Evolutionary conservation across 2,113 vertebrate species (phyloP).

Genomic region (Polyodon spathula): DNA sequence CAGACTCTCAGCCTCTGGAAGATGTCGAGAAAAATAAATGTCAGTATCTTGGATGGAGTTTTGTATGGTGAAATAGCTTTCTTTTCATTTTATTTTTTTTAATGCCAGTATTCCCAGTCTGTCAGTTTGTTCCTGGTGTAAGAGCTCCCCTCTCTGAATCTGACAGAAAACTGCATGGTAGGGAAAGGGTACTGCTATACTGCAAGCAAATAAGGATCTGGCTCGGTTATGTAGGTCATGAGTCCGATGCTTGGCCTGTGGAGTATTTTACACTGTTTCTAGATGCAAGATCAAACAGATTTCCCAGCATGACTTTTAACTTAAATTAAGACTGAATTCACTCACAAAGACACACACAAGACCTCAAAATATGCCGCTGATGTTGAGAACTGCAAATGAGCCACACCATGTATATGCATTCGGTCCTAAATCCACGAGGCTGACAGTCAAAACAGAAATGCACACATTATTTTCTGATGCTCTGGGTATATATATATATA

Average conservation of each 20-base stretch:
- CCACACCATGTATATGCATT: background rate
- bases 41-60: slow-evolving; percentile 51
- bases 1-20: slow-evolving; percentile 32
- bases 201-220: slow-evolving; percentile 38
- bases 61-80: slow-evolving; percentile 71
- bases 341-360: background rate
- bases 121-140: slow-evolving; percentile 49
- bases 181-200: slow-evolving; percentile 10
- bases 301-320: slow-evolving; percentile 26
- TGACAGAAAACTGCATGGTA: slow-evolving; percentile 58
- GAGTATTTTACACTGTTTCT: slow-evolving; percentile 27
- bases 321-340: slow-evolving; percentile 27
- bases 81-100: slow-evolving; percentile 57
- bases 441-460: slow-evolving; percentile 1
- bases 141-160: slow-evolving; percentile 93
- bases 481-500: slow-evolving; percentile 17
- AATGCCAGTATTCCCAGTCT: background rate
- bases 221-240: slow-evolving; percentile 43
- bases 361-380: background rate
- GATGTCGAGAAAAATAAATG: slow-evolving; percentile 29
- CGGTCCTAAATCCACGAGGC: background rate
- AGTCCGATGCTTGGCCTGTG: slow-evolving; percentile 38
- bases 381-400: background rate
- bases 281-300: slow-evolving; percentile 26
- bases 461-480: background rate